These are phyloP conservation scores for Numenius phaeopus DNA, from an alignment of 2,797 vertebrate genomes.

Conservation along the genomic window DNA sequence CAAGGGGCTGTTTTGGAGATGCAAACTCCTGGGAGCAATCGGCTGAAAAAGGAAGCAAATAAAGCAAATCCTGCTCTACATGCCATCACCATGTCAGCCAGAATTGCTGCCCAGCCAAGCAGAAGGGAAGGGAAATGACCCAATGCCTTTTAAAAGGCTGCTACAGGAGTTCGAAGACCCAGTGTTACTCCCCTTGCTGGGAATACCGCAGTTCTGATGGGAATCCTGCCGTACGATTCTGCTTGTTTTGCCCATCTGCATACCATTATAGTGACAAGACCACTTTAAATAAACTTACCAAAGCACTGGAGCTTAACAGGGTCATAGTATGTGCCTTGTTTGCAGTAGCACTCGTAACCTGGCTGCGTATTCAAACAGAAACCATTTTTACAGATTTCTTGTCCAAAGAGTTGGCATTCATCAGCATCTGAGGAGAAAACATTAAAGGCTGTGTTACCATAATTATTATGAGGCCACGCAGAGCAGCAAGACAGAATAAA, in stretches of 20 bases:
- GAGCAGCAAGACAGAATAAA: not conserved
- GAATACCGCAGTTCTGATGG: not conserved
- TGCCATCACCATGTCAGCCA: not conserved
- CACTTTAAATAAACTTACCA: constrained; percentile 83
- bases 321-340: constrained; percentile 93
- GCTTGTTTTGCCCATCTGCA: constrained; percentile 39
- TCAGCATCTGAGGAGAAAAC: constrained; percentile 87
- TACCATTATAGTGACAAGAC: constrained; percentile 29
- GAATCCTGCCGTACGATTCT: not conserved
- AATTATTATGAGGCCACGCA: not conserved
- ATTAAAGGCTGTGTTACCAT: not conserved
- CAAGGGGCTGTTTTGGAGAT: not conserved
- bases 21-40: constrained; percentile 7
- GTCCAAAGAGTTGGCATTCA: constrained; percentile 91
- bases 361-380: constrained; percentile 90
- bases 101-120: constrained; percentile 20
- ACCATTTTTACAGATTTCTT: constrained; percentile 96
- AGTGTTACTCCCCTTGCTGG: not conserved
- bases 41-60: constrained; percentile 32
- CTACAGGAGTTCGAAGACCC: not conserved
- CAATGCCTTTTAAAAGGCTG: constrained; percentile 21
- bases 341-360: constrained; percentile 96
- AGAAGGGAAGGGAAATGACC: constrained; percentile 38
- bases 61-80: constrained; percentile 17
- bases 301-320: constrained; percentile 90